Percentiles rank a stretch among this genome's conserved stretches.
Conservation (phyloP, 2,113 vertebrate species). For the Cyanoderma ruficeps region DNA sequence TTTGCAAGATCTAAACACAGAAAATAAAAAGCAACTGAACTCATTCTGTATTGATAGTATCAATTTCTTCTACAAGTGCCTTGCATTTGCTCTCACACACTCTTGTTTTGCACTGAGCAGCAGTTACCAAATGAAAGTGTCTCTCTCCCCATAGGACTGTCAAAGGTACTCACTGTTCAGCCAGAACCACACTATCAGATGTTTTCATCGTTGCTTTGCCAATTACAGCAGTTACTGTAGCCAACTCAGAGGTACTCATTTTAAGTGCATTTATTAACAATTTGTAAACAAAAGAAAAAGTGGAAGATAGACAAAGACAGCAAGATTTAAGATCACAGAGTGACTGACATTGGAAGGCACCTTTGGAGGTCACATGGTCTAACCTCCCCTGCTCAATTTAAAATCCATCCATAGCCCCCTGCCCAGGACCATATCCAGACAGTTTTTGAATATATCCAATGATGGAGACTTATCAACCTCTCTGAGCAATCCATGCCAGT, state of each 20-base stretch:
- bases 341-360: neutral
- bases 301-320: neutral
- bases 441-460: neutral
- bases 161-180: neutral
- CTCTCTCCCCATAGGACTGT: accelerated
- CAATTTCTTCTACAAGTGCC: neutral
- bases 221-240: neutral
- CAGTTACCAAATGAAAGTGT: neutral
- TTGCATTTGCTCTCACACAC: neutral
- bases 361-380: neutral
- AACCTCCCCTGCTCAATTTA: neutral
- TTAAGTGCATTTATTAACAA: neutral
- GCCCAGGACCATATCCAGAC: neutral
- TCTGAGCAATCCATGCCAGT: neutral
- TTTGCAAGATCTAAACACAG: neutral
- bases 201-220: neutral
- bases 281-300: neutral
- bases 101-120: neutral
- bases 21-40: neutral
- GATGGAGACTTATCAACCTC: neutral
- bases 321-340: neutral
- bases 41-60: neutral
- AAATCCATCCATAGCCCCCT: neutral
- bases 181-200: neutral
- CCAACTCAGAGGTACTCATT: neutral